phyloP scores from a whole-genome alignment of 2,888 invertebrate species.

The Drosophila yooni region DNA sequence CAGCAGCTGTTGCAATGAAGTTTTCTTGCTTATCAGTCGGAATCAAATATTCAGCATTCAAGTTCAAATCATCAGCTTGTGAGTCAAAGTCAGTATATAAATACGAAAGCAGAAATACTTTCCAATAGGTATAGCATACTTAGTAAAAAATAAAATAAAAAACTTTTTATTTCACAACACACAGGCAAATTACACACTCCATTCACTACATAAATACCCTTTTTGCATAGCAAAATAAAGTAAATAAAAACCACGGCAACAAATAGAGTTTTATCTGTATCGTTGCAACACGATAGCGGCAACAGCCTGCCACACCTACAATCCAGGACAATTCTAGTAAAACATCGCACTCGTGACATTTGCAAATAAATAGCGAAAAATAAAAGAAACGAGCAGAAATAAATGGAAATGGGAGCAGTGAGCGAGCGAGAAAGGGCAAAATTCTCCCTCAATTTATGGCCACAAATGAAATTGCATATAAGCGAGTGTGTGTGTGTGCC shows the following conservation, averaged over 20 bases:
- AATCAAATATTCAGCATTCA: not conserved
- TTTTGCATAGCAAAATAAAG: not conserved
- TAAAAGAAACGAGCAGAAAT: constrained; percentile 36
- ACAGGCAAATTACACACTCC: not conserved
- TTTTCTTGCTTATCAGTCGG: too few relatives aligned
- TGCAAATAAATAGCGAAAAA: constrained; percentile 71
- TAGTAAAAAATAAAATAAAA: not conserved
- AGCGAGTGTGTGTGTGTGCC: constrained; percentile 6
- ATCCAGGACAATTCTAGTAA: constrained; percentile 18
- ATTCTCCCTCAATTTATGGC: constrained; percentile 65
- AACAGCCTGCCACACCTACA: constrained; percentile 6
- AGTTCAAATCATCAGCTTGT: not conserved
- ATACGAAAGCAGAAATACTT: not conserved
- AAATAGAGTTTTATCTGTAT: constrained; percentile 61
- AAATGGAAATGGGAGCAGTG: constrained; percentile 51
- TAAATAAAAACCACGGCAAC: constrained; percentile 6
- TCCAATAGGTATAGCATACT: not conserved
- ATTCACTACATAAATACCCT: not conserved
- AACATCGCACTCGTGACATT: constrained; percentile 66
- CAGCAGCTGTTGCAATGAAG: not conserved
- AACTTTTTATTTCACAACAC: not conserved
- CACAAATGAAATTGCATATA: constrained; percentile 75
- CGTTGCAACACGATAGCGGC: constrained; percentile 22
- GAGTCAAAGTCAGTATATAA: not conserved
- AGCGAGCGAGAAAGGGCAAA: not conserved